Conservation (phyloP, 2,113 vertebrate species). For the Hypocryptadius cinnamomeus region DNA sequence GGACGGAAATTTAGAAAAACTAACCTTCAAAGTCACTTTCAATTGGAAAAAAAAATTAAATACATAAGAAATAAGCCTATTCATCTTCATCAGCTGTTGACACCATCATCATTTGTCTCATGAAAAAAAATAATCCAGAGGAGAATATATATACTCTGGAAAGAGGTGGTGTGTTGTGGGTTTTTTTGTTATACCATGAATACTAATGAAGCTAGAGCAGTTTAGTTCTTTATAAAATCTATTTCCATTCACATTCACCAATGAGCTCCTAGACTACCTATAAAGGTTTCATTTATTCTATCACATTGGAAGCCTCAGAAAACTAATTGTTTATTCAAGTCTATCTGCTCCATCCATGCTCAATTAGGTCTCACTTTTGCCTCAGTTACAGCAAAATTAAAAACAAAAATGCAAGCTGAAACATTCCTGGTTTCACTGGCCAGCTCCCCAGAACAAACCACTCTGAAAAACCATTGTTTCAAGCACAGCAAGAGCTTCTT, state of each 20-base stretch:
- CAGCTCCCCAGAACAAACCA: background rate
- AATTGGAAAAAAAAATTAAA: background rate
- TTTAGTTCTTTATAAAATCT: slow-evolving; percentile 64
- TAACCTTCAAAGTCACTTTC: slow-evolving; percentile 53
- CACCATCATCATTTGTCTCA: slow-evolving; percentile 65
- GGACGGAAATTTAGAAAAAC: slow-evolving; percentile 15
- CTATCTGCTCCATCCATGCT: slow-evolving; percentile 40
- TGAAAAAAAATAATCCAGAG: slow-evolving; percentile 67
- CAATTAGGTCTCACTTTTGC: slow-evolving; percentile 44
- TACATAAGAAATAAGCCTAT: slow-evolving; percentile 57
- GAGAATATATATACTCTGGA: slow-evolving; percentile 51
- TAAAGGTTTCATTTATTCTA: slow-evolving; percentile 55
- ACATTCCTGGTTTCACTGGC: slow-evolving; percentile 1
- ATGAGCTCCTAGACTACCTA: slow-evolving; percentile 43
- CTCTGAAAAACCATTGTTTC: background rate
- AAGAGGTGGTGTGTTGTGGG: background rate
- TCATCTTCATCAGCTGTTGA: slow-evolving; percentile 75
- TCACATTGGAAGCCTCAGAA: slow-evolving; percentile 29
- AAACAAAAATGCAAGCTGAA: slow-evolving; percentile 53
- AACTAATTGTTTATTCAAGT: slow-evolving; percentile 67
- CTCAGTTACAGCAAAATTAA: slow-evolving; percentile 55
- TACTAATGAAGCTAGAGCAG: slow-evolving; percentile 66
- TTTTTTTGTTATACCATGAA: slow-evolving; percentile 58
- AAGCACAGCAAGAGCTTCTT: background rate
- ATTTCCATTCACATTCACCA: slow-evolving; percentile 60